Percentiles rank a stretch among this genome's conserved stretches.
Evolutionary conservation across 2,113 vertebrate species (phyloP).

Genomic region (Dolichotis patagonum): DNA sequence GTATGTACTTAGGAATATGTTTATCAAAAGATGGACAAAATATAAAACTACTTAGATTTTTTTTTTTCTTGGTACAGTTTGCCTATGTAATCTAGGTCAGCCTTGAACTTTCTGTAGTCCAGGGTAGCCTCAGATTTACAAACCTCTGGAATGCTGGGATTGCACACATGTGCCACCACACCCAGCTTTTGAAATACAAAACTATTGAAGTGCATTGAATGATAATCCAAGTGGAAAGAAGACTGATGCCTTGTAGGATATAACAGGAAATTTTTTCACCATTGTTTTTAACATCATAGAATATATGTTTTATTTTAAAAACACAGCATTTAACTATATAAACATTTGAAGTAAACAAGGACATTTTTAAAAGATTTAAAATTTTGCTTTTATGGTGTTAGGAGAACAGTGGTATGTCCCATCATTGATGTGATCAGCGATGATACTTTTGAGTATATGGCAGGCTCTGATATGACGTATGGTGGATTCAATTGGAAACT

Average conservation of each 20-base stretch:
- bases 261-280: background rate
- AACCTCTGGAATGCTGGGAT: background rate
- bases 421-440: constrained; percentile 99
- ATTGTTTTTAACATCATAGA: constrained; percentile 33
- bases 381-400: constrained; percentile 77
- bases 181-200: background rate
- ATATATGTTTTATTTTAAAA: constrained; percentile 56
- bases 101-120: background rate
- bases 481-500: constrained; percentile 99
- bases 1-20: background rate
- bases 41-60: background rate
- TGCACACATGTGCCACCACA: background rate
- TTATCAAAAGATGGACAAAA: constrained; percentile 10
- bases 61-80: background rate
- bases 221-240: background rate
- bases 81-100: background rate
- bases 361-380: background rate
- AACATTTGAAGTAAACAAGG: background rate
- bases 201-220: constrained; percentile 18
- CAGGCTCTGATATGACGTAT: constrained; percentile 99
- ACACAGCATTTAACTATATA: background rate
- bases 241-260: background rate
- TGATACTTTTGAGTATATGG: constrained; percentile 99
- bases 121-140: background rate
- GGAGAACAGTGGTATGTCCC: constrained; percentile 97